Conservation (phyloP, 2,797 vertebrate genomes). For the Lutjanus argentimaculatus region DNA sequence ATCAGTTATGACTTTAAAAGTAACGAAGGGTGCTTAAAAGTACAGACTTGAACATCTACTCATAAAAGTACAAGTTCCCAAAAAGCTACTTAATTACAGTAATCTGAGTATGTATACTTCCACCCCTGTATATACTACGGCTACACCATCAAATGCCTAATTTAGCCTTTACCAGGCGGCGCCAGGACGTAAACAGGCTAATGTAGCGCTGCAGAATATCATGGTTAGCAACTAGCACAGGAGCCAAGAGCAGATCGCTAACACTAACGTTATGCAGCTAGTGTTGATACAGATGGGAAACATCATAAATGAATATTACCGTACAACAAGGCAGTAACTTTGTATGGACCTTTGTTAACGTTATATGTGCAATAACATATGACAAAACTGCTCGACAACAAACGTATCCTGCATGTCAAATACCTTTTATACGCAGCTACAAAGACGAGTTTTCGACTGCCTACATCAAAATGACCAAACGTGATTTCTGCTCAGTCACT, state of each 20-base stretch:
- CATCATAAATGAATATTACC: rapidly evolving
- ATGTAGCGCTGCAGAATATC: conserved; percentile 4
- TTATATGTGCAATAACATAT: conserved; percentile 22
- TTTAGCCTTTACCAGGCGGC: conserved; percentile 27
- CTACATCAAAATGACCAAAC: not conserved
- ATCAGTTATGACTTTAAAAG: too few relatives aligned
- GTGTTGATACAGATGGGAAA: rapidly evolving
- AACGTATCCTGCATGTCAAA: conserved; percentile 18
- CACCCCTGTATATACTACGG: not conserved
- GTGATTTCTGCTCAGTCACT: not conserved
- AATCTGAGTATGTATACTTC: too few relatives aligned
- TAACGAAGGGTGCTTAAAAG: too few relatives aligned
- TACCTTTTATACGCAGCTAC: not conserved
- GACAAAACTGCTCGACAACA: conserved; percentile 43
- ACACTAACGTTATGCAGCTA: not conserved
- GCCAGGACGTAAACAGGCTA: conserved; percentile 33
- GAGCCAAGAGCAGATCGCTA: not conserved
- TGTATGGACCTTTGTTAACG: conserved; percentile 21
- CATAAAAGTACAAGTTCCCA: too few relatives aligned
- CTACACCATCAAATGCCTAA: conserved; percentile 23
- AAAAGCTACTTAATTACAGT: too few relatives aligned
- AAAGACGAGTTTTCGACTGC: not conserved
- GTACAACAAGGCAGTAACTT: not conserved
- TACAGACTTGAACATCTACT: too few relatives aligned
- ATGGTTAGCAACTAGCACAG: not conserved